A percentile compares a stretch with the other conserved stretches of the same genome.
Evolutionary conservation across 2,888 invertebrate species (phyloP).

Genomic region (Clepsis dumicolana): DNA sequence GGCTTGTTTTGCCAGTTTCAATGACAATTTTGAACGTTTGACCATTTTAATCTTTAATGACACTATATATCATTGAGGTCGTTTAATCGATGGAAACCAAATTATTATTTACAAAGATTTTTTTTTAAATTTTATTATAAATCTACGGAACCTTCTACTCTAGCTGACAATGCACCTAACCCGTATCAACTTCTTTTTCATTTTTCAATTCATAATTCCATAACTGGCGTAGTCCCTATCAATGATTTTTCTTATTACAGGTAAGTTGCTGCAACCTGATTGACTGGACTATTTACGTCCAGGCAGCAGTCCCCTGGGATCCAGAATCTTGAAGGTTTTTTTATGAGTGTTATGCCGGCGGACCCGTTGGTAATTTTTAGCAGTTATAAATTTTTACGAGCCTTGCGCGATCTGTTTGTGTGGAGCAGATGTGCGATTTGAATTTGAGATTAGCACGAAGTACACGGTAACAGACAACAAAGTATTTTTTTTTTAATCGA

Average conservation of each 20-base stretch:
- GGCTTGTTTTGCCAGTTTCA: no score
- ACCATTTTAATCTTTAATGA: no score
- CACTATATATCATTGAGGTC: no score
- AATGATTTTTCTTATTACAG: slow-evolving; percentile 38
- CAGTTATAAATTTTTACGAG: slow-evolving; percentile 26
- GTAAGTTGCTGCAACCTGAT: slow-evolving; percentile 28
- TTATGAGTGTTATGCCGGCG: slow-evolving; percentile 12
- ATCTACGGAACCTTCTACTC: not conserved
- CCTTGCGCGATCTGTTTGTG: not conserved
- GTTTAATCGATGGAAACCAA: no score
- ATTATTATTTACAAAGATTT: no score
- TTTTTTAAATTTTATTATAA: not conserved
- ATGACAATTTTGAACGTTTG: no score
- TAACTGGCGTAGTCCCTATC: slow-evolving; percentile 18
- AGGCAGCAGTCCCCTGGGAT: not conserved
- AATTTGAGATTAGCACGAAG: not conserved
- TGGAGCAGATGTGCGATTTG: not conserved
- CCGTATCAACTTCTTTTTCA: not conserved
- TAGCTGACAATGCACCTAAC: not conserved
- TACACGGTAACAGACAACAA: not conserved
- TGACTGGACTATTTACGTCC: slow-evolving; percentile 9
- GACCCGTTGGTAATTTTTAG: slow-evolving; percentile 18
- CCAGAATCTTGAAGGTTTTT: slow-evolving; percentile 8
- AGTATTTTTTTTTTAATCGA: not conserved
- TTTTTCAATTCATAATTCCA: slow-evolving; percentile 24